Evolutionary conservation across 1,140 invertebrate species (phyloP).

Genomic region (Drosophila lini): DNA sequence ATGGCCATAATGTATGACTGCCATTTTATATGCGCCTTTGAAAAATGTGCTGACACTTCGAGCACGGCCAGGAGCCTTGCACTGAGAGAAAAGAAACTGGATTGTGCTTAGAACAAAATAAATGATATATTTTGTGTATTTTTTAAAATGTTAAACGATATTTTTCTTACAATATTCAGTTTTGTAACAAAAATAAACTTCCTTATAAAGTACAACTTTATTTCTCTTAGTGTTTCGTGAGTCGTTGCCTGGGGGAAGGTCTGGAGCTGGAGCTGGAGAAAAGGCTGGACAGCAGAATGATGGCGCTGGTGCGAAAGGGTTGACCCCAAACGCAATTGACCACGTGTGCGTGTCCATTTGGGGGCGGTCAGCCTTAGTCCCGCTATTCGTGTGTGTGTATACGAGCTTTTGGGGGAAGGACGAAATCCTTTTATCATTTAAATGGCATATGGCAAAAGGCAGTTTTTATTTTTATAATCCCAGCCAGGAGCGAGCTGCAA

Average conservation of each 20-base stretch:
- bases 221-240: constrained; percentile 8
- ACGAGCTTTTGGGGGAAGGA: constrained; percentile 7
- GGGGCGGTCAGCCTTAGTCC: constrained; percentile 28
- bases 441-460: constrained; percentile 81
- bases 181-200: not conserved
- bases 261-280: constrained; percentile 10
- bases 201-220: too few species aligned
- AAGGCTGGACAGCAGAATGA: constrained; percentile 62
- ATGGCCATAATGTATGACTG: constrained; percentile 83
- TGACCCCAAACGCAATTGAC: constrained; percentile 82
- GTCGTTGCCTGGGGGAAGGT: constrained; percentile 2
- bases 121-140: too few species aligned
- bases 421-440: constrained; percentile 82
- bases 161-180: accelerated
- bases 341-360: constrained; percentile 74
- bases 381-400: constrained; percentile 5
- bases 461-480: constrained; percentile 80
- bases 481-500: constrained; percentile 33
- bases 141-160: too few species aligned
- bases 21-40: constrained; percentile 82
- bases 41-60: constrained; percentile 81
- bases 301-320: constrained; percentile 79
- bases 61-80: constrained; percentile 33
- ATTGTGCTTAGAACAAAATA: too few species aligned
- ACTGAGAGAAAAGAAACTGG: not conserved